Percentiles rank a stretch among this genome's conserved stretches.
These are phyloP conservation scores for Lanistes nyassanus DNA, from an alignment of 1,140 invertebrate genomes.

Conservation along the genomic window DNA sequence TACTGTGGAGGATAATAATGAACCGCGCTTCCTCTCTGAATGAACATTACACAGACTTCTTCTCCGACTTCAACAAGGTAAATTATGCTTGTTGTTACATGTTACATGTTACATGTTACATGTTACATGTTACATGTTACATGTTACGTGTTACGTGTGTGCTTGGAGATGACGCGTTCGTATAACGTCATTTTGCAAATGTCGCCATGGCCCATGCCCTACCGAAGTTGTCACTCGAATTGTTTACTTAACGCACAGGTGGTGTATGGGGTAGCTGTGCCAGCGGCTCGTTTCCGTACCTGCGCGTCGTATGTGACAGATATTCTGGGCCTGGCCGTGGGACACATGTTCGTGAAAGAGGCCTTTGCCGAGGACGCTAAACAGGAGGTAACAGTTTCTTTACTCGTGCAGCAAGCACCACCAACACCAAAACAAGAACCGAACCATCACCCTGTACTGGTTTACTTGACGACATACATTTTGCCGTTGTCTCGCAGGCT, in stretches of 20 bases:
- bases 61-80: conserved; percentile 78
- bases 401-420: too few species aligned
- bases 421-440: too few species aligned
- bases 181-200: not conserved
- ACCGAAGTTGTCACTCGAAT: too few species aligned
- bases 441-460: too few species aligned
- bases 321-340: conserved; percentile 89
- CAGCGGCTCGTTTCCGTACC: conserved; percentile 81
- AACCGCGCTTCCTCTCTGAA: conserved; percentile 85
- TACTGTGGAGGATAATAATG: conserved; percentile 87
- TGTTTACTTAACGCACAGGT: conserved; percentile 45
- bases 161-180: conserved; percentile 75
- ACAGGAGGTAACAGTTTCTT: conserved; percentile 68
- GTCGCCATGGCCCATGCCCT: not conserved
- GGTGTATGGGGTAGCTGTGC: conserved; percentile 78
- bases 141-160: too few species aligned
- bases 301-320: conserved; percentile 84
- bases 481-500: not conserved
- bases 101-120: too few species aligned
- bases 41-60: conserved; percentile 81
- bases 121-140: too few species aligned
- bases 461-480: not conserved
- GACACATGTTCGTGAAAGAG: conserved; percentile 92
- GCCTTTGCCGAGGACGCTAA: conserved; percentile 84
- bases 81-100: conserved; percentile 66